A percentile compares a stretch with the other conserved stretches of the same genome.
phyloP scores from a whole-genome alignment of 2,113 vertebrate genomes.

The Psammodynastes pulverulentus region DNA sequence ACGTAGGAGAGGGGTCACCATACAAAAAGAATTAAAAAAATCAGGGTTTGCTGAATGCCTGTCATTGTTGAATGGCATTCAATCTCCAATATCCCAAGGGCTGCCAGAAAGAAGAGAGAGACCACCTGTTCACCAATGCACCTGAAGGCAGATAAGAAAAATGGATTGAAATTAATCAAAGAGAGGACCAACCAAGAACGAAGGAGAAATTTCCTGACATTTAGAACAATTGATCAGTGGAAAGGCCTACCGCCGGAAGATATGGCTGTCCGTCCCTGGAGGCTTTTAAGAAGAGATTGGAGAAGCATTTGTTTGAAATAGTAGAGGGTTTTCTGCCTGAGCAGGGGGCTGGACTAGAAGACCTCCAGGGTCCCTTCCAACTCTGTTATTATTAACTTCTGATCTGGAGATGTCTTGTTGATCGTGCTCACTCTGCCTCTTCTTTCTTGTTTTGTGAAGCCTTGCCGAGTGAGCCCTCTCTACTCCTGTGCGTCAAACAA shows the following conservation, averaged over 20 bases:
- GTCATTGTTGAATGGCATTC: not conserved
- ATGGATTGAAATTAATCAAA: no score
- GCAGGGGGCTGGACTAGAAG: not conserved
- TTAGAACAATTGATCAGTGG: not conserved
- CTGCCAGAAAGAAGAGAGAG: no score
- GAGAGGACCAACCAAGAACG: not conserved
- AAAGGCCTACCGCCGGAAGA: not conserved
- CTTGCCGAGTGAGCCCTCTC: slow-evolving; percentile 66
- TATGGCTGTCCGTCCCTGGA: not conserved
- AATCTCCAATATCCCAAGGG: no score
- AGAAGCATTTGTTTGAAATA: not conserved
- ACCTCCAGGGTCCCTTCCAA: not conserved
- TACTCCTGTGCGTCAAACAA: slow-evolving; percentile 48
- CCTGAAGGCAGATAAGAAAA: no score
- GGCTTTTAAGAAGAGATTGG: not conserved
- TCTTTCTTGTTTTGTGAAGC: slow-evolving; percentile 48
- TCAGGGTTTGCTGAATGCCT: not conserved
- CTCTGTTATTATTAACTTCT: not conserved
- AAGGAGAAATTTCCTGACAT: not conserved
- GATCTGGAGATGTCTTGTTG: not conserved
- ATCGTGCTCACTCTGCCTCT: accelerated
- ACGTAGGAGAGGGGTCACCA: no score
- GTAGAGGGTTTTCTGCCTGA: not conserved
- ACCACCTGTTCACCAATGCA: no score
- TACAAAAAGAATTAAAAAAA: no score